Conservation (phyloP, 2,888 invertebrate genomes). For the Epistrophella euchroma region DNA sequence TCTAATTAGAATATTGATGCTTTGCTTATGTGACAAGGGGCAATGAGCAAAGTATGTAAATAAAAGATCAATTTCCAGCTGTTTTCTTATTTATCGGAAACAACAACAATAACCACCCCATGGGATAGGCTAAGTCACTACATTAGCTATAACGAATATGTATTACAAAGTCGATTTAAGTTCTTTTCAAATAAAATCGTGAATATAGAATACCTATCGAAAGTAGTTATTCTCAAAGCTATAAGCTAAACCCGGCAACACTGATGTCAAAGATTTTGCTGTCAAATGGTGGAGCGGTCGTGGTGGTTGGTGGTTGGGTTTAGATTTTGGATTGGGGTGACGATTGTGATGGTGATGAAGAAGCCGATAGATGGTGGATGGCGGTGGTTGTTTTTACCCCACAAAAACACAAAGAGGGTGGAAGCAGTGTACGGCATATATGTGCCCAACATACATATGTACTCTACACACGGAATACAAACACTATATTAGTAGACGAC, state of each 20-base stretch:
- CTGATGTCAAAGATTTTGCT: conserved; percentile 65
- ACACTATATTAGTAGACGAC: conserved; percentile 73
- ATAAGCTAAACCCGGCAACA: conserved; percentile 58
- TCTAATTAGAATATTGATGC: conserved; percentile 27
- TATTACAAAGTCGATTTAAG: conserved; percentile 10
- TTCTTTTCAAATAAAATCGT: background rate
- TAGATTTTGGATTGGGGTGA: conserved; percentile 43
- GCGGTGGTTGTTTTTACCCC: conserved; percentile 69
- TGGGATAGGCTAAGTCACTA: background rate
- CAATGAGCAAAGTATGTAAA: conserved; percentile 12
- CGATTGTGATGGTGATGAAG: conserved; percentile 50
- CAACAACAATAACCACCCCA: background rate
- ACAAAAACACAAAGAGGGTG: conserved; percentile 72
- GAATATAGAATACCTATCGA: background rate
- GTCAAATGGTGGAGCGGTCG: conserved; percentile 24
- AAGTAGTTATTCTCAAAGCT: conserved; percentile 25
- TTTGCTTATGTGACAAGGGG: conserved; percentile 10
- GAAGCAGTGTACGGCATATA: conserved; percentile 58
- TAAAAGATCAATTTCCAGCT: conserved; percentile 52
- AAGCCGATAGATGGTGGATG: conserved; percentile 42
- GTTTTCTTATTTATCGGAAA: conserved; percentile 30
- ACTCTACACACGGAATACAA: conserved; percentile 68
- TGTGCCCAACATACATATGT: conserved; percentile 63
- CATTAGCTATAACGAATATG: background rate
- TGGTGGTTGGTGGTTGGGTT: conserved; percentile 9